Evolutionary conservation across 2,113 vertebrate genomes (phyloP), one percentile per base, ranked within the genome.

Genomic region (Gnathonemus echidnorhynchus): DNA sequence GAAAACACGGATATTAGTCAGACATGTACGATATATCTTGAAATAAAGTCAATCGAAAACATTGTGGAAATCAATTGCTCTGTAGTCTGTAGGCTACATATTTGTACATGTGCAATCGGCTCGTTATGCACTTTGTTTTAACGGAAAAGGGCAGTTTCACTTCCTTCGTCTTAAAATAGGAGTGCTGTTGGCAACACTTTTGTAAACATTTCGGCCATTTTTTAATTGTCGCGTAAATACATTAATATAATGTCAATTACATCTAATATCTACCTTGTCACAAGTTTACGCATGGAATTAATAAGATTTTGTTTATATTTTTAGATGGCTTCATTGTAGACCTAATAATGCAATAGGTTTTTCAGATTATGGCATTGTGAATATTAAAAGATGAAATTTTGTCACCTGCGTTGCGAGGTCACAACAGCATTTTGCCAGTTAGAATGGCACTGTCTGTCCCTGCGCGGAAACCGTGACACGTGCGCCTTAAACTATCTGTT

Each of bases 121-220:
- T 27, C 48, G 6, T 83, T 52, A 5, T 42, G 9, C 5, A 39
- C 24, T 39, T 50, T 52, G n/a, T 83, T 77, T 31, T 24, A 77
- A 45, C 88, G 46, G 88, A 89, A 88, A 88, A 88, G 9, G 9
- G 15, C 42, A 89, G 91, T 91, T 92, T 91, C 90, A 91, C 88
- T 92, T 92, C 92, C 89, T 89, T 48, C 87, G 50, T 80, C 74
- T 90, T 31, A 91, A 85, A 91, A 91, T 91, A 92, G 90, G 48
- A 13, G 5, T 46, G 7, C 53, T 31, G 31, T n/a, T 88, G 24
- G 50, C 35, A 48, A 42, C 21, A 17, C 27, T 52, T 88, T 42
- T 80, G 31, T 80, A 77, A 35, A 39, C 70, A 77, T 39, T 77
- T 77, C 15, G 74, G 35, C 70, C 31, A 39, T 39, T 77, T 77